These are phyloP conservation scores for Elephantulus edwardii DNA, from an alignment of 2,113 vertebrate species.

Conservation along the genomic window DNA sequence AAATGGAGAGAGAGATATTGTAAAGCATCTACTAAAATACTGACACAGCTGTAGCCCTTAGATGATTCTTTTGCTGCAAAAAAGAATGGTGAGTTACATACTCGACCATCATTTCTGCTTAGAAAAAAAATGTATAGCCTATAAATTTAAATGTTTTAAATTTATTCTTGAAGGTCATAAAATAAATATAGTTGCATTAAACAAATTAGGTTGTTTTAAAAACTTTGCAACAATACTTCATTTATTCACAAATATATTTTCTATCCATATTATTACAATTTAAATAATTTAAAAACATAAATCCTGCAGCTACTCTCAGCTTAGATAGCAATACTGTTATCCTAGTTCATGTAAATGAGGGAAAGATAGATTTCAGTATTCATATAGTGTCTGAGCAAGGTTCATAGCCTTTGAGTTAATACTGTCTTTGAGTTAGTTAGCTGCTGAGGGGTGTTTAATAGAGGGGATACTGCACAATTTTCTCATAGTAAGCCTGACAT, in stretches of 20 bases:
- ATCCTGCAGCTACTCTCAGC: conserved; percentile 42
- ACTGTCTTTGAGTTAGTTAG: too few species aligned
- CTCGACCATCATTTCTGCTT: conserved; percentile 57
- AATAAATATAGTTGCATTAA: conserved; percentile 62
- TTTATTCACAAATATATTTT: conserved; percentile 62
- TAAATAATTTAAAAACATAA: conserved; percentile 59
- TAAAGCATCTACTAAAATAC: conserved; percentile 47
- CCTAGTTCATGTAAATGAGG: conserved; percentile 36
- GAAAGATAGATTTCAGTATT: conserved; percentile 47
- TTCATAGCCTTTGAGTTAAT: not conserved
- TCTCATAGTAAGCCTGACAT: too few species aligned
- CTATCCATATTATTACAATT: conserved; percentile 49
- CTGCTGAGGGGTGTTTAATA: too few species aligned
- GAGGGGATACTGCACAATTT: too few species aligned
- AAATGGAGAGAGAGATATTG: not conserved
- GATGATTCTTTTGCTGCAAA: conserved; percentile 53
- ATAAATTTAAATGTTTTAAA: conserved; percentile 63
- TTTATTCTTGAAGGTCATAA: conserved; percentile 64
- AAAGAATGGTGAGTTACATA: conserved; percentile 40
- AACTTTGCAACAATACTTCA: conserved; percentile 46
- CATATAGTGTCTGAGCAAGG: conserved; percentile 24
- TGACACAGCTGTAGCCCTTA: conserved; percentile 79
- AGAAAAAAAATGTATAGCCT: conserved; percentile 58
- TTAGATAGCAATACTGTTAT: conserved; percentile 55
- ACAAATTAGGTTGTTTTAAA: conserved; percentile 61